Evolutionary conservation across 2,113 vertebrate species (phyloP), one percentile per base, ranked within the genome.

Genomic region (Aramus guarauna): DNA sequence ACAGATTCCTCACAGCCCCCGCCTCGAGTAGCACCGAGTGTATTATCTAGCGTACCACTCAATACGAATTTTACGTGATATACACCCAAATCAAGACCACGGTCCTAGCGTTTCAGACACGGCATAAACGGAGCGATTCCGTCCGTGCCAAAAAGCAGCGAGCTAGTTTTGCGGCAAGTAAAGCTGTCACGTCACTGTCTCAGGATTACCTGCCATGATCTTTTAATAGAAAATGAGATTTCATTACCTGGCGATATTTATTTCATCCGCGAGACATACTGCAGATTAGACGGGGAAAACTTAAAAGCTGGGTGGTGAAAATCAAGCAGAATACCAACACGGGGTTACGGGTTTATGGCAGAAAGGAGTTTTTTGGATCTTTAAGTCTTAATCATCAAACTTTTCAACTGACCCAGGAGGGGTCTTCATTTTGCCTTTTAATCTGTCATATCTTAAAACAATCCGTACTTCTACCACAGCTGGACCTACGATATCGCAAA

Each of bases 1-100:
- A 21, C 8, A 5, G 47, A 41, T n/a, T 62, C 16, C 32, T 84
- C 45, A 4, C 53, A 36, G 50, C 6, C 37, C 29, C 37, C 16
- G 45, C 29, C 55, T 41, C 2, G 0, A n/a, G 24, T 5, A 30
- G 55, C 71, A 30, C 16, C 16, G 2, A 39, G 39, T 8, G 15
- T 17, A 5, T 24, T 6, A n/a, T 5, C 41, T 16, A 23, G 18
- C 3, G 1, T 29, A 2, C 22, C 29, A 26, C 32, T 43, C 9
- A 5, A 7, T 12, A 17, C 12, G 18, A 20, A 64, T 56, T 63
- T 56, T 11, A 56, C 4, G 1, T 5, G 48, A 32, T 36, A 37
- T 2, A 26, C 14, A 6, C 56, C 26, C 12, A 6, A 13, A 56
- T 11, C 32, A 56, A 39, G 53, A 72, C 15, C 59, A 19, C 34